Conservation (phyloP, 2,113 vertebrate genomes). For the Petaurus breviceps region DNA sequence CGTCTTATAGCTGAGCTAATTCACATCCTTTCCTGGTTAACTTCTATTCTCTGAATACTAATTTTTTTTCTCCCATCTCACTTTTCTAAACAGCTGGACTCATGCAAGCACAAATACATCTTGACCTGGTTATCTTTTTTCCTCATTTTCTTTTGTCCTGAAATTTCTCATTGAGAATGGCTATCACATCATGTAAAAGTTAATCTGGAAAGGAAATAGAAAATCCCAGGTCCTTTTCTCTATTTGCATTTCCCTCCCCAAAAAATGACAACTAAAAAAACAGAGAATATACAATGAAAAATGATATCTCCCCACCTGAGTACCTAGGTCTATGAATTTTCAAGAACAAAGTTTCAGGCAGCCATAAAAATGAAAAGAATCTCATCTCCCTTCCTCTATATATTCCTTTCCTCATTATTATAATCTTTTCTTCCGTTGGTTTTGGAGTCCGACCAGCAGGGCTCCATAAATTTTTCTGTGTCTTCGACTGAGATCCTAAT, state of each 20-base stretch:
- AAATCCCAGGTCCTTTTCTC: conserved; percentile 38
- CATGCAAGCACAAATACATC: not conserved
- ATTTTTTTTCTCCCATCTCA: not conserved
- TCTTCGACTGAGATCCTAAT: conserved; percentile 89
- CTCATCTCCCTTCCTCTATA: conserved; percentile 77
- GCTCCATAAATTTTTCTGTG: conserved; percentile 91
- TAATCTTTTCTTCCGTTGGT: conserved; percentile 88
- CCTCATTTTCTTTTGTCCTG: conserved; percentile 47
- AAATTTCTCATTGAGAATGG: conserved; percentile 36
- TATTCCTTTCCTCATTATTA: conserved; percentile 89
- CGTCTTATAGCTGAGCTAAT: conserved; percentile 36
- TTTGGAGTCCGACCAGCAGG: conserved; percentile 90
- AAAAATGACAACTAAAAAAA: conserved; percentile 46
- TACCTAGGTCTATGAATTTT: conserved; percentile 67
- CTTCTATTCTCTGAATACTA: conserved; percentile 32
- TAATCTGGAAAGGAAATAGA: conserved; percentile 55
- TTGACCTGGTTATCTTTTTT: not conserved
- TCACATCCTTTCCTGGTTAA: conserved; percentile 30
- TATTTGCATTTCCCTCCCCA: conserved; percentile 6
- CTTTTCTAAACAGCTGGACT: not conserved
- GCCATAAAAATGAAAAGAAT: conserved; percentile 78
- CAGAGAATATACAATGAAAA: conserved; percentile 44
- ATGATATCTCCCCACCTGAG: conserved; percentile 27
- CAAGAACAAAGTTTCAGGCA: conserved; percentile 78
- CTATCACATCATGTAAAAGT: conserved; percentile 43